phyloP scores from a whole-genome alignment of 2,888 invertebrate genomes.

The Mesochorus sp. region DNA sequence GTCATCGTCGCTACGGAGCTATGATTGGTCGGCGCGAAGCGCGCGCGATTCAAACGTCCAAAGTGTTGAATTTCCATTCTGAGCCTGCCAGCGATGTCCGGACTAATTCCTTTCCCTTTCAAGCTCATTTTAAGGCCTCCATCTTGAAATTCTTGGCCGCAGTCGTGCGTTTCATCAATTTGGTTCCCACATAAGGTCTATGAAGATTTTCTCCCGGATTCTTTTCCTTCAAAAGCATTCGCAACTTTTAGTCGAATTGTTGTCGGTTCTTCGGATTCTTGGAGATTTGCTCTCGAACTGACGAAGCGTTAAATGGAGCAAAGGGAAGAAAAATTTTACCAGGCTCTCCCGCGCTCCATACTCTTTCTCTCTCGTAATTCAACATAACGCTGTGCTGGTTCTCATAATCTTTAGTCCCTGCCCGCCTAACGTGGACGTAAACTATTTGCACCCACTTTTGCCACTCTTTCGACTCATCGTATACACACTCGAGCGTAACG shows the following conservation, averaged over 20 bases:
- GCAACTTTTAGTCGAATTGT: conserved; percentile 27
- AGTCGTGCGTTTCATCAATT: too few relatives aligned
- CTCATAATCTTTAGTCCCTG: conserved; percentile 22
- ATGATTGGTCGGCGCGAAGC: too few relatives aligned
- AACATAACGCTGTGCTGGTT: conserved; percentile 23
- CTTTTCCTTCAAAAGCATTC: not conserved
- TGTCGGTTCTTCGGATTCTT: conserved; percentile 34
- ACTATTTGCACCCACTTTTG: conserved; percentile 5
- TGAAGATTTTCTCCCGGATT: conserved; percentile 32
- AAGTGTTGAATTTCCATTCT: too few relatives aligned
- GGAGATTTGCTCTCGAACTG: conserved; percentile 58
- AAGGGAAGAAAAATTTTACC: not conserved
- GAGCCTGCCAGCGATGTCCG: too few relatives aligned
- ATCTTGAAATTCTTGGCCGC: not conserved
- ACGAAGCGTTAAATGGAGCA: conserved; percentile 56
- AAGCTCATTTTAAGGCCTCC: too few relatives aligned
- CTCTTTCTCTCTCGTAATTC: conserved; percentile 1
- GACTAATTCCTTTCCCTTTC: too few relatives aligned
- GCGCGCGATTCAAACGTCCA: too few relatives aligned
- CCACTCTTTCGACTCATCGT: conserved; percentile 41
- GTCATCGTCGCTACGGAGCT: too few relatives aligned
- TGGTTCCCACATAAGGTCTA: conserved; percentile 31
- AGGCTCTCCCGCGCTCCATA: too few relatives aligned
- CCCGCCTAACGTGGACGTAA: too few relatives aligned
- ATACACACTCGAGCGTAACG: conserved; percentile 62